Percentiles rank a stretch among this genome's conserved stretches.
phyloP scores from a whole-genome alignment of 2,797 vertebrate genomes.

The Lacerta agilis region DNA sequence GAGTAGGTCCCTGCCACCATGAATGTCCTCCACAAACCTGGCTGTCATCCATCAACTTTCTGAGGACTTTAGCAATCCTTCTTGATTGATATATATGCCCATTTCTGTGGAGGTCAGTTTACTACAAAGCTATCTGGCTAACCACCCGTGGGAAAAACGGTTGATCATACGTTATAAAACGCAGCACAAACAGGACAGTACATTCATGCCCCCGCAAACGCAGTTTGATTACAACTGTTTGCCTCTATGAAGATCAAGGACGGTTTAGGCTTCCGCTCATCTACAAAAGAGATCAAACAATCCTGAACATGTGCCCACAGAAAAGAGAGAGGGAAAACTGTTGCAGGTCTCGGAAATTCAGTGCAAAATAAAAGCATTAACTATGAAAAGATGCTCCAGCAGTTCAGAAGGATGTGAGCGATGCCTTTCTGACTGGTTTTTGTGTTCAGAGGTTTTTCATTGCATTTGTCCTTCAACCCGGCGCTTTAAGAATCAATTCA shows the following conservation, averaged over 20 bases:
- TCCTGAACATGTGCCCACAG: background rate
- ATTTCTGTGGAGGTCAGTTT: background rate
- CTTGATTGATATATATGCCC: background rate
- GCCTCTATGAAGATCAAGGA: background rate
- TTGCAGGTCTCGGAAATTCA: background rate
- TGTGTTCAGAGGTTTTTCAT: slow-evolving; percentile 5
- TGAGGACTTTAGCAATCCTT: background rate
- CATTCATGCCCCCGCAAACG: background rate
- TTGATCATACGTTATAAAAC: background rate
- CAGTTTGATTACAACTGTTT: background rate
- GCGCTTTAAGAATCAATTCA: slow-evolving; percentile 27
- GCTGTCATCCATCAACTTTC: background rate
- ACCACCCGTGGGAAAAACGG: background rate
- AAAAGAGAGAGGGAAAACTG: background rate
- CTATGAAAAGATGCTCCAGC: background rate
- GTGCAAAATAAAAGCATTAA: background rate
- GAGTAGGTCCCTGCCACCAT: background rate
- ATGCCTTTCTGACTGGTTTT: background rate
- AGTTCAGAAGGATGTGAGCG: background rate
- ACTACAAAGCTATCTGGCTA: background rate
- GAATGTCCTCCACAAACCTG: background rate
- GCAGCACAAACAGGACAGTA: background rate
- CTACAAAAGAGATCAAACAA: background rate
- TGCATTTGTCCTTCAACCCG: background rate
- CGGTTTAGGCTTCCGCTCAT: background rate